Base-by-base conservation (phyloP, 37 sponge, comb jelly and placozoan species). In the Eunapius fragilis region DNA sequence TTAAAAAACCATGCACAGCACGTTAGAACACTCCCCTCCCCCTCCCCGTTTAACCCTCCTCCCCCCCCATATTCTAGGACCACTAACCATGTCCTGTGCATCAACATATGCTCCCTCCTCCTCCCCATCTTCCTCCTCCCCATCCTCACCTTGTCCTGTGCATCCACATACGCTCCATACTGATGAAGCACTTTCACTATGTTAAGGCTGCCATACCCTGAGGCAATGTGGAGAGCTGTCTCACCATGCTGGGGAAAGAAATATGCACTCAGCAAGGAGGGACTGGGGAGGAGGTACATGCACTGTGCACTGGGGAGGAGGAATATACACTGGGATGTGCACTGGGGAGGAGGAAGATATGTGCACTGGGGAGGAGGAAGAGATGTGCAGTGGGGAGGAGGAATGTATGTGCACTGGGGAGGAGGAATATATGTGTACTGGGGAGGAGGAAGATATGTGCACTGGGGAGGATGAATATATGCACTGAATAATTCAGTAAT, bases 221-320 rank as follows among this genome's bases (percentile, higher is more conserved):
- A 77, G 30, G 97, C 93, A 34, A 96, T 90, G 77, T 96, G 97
- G 14, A 96, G 88, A 19, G 92, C 85, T 48, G 84, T 80, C 84
- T 96, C 97, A 19, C 97, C 97, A 86, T 96, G 97, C 94, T 96
- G 80, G 19, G 32, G 28, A 31, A 31, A 33, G 4, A 68, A 76
- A 31, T n/a, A n/a, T n/a, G n/a, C n/a, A n/a, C n/a, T n/a, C n/a
- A n/a, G n/a, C n/a, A n/a, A n/a, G n/a, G n/a, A n/a, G 31, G n/a
- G 35, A 75, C 6, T 31, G 77, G 31, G 31, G 31, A 25, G 38
- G 36, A 76, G 33, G n/a, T n/a, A n/a, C n/a, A n/a, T n/a, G n/a
- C n/a, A n/a, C n/a, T n/a, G 47, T 9, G 9, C 17, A 58, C 1
- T 4, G 7, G 58, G 58, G 22, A 2, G 58, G 58, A 58, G 22